A percentile compares a stretch with the other conserved stretches of the same genome.
Conservation (phyloP, 2,888 invertebrate species). For the Agrotis puta region DNA sequence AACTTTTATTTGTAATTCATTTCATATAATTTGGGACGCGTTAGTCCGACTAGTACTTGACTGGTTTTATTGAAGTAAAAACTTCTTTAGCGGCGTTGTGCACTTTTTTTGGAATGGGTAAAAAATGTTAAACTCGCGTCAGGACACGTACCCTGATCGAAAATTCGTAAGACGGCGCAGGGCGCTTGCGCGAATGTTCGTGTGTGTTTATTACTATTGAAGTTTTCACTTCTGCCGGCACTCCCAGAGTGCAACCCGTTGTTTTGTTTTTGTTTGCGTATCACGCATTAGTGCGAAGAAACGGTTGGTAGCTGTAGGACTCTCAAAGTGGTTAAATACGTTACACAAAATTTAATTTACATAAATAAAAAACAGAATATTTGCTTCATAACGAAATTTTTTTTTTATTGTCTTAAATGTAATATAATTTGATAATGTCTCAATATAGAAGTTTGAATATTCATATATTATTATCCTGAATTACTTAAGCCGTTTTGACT, state of each 20-base stretch:
- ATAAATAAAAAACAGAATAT: not conserved
- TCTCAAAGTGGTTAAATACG: not conserved
- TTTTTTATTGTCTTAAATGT: not conserved
- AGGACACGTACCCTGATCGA: too few relatives aligned
- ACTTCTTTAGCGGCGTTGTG: too few relatives aligned
- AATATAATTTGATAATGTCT: not conserved
- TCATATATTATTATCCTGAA: not conserved
- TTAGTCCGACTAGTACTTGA: too few relatives aligned
- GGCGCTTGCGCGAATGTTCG: too few relatives aligned
- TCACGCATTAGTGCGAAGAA: constrained; percentile 9
- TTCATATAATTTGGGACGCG: too few relatives aligned
- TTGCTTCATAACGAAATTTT: not conserved
- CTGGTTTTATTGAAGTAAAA: not conserved
- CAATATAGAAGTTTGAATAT: not conserved
- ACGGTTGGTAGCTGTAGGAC: not conserved
- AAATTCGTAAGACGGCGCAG: too few relatives aligned
- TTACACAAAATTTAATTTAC: constrained; percentile 2
- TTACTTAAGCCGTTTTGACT: not conserved
- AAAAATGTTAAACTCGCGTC: too few relatives aligned
- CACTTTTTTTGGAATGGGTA: too few relatives aligned
- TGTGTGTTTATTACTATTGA: too few relatives aligned
- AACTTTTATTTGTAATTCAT: too few relatives aligned
- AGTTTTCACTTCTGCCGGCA: too few relatives aligned
- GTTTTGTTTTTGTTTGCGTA: constrained; percentile 4
- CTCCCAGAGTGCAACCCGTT: too few relatives aligned